Percentiles rank a stretch among this genome's conserved stretches.
Evolutionary conservation across 1,140 invertebrate genomes (phyloP).

Genomic region (Tribolium madens): DNA sequence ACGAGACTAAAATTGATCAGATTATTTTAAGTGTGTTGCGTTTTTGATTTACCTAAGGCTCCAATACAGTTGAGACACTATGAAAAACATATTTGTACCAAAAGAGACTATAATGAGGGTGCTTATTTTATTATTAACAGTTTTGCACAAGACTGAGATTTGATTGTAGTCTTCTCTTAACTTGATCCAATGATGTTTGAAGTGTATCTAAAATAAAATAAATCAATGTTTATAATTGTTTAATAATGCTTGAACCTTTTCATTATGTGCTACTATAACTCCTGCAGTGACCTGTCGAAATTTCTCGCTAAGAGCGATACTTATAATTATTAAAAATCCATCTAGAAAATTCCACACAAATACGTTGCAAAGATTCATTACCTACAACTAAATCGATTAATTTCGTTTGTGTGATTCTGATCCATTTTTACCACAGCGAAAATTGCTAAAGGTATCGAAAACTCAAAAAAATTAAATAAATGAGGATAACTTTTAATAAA

Average conservation of each 20-base stretch:
- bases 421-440: constrained; percentile 1
- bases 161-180: constrained; percentile 31
- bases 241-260: not conserved
- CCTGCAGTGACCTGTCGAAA: not conserved
- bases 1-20: not conserved
- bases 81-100: constrained; percentile 12
- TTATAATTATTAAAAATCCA: constrained; percentile 18
- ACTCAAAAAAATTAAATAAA: constrained; percentile 15
- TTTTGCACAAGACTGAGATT: constrained; percentile 6
- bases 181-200: constrained; percentile 7
- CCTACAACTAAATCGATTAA: not conserved
- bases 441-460: constrained; percentile 3
- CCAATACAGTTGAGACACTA: constrained; percentile 25
- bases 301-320: not conserved
- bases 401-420: not conserved
- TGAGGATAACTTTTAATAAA: constrained; percentile 16
- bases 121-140: constrained; percentile 4
- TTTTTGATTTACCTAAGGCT: constrained; percentile 1
- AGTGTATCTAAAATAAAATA: not conserved
- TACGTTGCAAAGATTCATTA: constrained; percentile 14
- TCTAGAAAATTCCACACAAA: constrained; percentile 18
- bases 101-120: constrained; percentile 14
- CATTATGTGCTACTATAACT: not conserved
- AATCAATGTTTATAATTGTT: not conserved
- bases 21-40: not conserved